phyloP scores from a whole-genome alignment of 35 echinoderm and acorn worm species.

The Heliocidaris erythrogramma region DNA sequence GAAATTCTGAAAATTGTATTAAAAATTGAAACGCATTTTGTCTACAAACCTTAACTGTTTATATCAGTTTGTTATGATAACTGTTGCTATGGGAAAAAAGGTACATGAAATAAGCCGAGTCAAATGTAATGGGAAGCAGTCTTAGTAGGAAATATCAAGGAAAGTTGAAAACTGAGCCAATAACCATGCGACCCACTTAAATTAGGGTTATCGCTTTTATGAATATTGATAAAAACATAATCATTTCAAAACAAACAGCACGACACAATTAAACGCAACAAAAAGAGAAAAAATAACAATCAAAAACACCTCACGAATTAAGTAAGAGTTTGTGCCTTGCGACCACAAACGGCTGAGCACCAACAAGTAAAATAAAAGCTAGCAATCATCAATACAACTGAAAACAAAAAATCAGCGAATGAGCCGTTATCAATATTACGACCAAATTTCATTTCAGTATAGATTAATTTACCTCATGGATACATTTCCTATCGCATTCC shows the following conservation, averaged over 20 bases:
- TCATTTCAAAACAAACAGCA: background rate
- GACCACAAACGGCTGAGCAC: background rate
- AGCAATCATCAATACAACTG: background rate
- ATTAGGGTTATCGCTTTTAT: background rate
- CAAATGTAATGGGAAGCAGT: too few relatives aligned
- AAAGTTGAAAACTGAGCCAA: background rate
- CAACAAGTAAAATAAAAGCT: background rate
- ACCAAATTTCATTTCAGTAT: too few relatives aligned
- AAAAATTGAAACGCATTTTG: too few relatives aligned
- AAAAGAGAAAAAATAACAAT: background rate
- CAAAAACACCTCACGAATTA: background rate
- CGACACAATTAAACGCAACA: background rate
- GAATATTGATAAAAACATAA: background rate
- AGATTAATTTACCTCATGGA: too few relatives aligned
- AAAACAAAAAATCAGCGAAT: background rate
- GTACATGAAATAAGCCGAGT: too few relatives aligned
- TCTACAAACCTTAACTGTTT: too few relatives aligned
- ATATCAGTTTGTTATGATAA: too few relatives aligned
- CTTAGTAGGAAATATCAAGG: too few relatives aligned
- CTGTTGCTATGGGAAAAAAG: too few relatives aligned
- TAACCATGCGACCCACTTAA: background rate
- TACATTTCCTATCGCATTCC: too few relatives aligned
- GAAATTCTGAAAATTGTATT: too few relatives aligned
- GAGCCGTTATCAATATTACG: background rate
- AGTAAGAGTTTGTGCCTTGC: background rate